phyloP scores from a whole-genome alignment of 53 echinoderm and acorn worm species.

The Astropecten irregularis region DNA sequence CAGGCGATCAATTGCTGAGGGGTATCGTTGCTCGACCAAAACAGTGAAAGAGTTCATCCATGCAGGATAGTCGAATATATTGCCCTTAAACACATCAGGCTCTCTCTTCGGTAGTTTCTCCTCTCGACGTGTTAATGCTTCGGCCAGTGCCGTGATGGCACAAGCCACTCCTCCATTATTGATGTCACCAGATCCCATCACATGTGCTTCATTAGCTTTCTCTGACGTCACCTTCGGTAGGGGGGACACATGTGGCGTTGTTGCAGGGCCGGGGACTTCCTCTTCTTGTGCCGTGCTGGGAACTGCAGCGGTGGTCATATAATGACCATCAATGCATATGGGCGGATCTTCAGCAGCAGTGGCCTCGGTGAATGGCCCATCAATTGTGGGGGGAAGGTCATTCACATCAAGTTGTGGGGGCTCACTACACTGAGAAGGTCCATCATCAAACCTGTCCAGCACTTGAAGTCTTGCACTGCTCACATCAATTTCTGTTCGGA shows the following conservation, averaged over 20 bases:
- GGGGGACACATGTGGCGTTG: neutral
- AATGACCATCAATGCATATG: no score
- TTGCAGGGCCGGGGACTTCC: no score
- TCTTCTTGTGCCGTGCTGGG: no score
- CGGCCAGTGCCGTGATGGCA: slow-evolving; percentile 24
- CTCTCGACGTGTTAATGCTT: neutral
- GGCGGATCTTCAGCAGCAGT: no score
- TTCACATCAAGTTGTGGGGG: neutral
- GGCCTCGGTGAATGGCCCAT: slow-evolving; percentile 40
- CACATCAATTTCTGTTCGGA: neutral
- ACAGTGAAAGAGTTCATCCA: slow-evolving; percentile 57
- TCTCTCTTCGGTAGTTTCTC: slow-evolving; percentile 59
- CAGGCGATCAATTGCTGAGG: slow-evolving; percentile 43
- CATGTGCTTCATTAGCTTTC: no score
- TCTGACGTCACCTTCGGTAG: neutral
- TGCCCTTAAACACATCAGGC: slow-evolving; percentile 55
- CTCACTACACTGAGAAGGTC: neutral
- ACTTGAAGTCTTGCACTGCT: neutral
- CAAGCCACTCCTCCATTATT: slow-evolving; percentile 14
- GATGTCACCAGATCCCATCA: no score
- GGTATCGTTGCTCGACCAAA: slow-evolving; percentile 40
- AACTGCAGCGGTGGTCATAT: no score
- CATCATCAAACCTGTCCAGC: neutral
- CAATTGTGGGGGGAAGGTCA: neutral
- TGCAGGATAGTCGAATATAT: slow-evolving; percentile 53